phyloP scores from a whole-genome alignment of 2,888 invertebrate species.

The Drosophila sordidula region DNA sequence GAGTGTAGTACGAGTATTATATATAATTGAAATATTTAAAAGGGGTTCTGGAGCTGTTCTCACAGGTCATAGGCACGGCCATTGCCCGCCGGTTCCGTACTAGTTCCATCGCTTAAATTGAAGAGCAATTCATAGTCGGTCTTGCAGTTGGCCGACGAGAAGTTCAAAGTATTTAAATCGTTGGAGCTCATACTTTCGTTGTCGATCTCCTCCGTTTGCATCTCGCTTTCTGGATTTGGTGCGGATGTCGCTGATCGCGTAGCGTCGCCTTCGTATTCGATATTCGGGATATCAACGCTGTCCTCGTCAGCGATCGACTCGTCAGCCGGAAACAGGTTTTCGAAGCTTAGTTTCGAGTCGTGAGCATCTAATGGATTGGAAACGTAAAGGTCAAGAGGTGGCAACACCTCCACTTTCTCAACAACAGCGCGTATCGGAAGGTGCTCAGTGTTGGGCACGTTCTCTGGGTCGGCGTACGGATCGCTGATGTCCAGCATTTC shows the following conservation, averaged over 20 bases:
- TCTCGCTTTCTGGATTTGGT: no score
- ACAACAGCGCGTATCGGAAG: constrained; percentile 1
- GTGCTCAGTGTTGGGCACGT: not conserved
- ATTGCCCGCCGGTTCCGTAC: not conserved
- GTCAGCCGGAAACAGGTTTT: not conserved
- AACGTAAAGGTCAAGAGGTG: not conserved
- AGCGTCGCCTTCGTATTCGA: not conserved
- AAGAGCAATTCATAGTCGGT: constrained; percentile 2
- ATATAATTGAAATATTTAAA: no score
- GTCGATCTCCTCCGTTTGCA: no score
- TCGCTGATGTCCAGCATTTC: not conserved
- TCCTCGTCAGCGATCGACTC: not conserved
- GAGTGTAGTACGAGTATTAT: no score
- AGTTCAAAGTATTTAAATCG: not conserved
- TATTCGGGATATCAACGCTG: not conserved
- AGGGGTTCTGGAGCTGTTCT: no score
- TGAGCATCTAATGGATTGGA: not conserved
- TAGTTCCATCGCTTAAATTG: constrained; percentile 1
- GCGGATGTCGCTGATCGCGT: no score
- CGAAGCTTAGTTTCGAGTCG: not conserved
- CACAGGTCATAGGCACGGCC: constrained; percentile 15
- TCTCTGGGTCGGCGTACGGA: not conserved
- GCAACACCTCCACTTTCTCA: constrained; percentile 12
- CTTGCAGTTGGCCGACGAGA: not conserved
- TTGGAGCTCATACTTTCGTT: not conserved